A percentile compares a stretch with the other conserved stretches of the same genome.
Conservation (phyloP, 1,140 invertebrate species). For the Diprion similis region DNA sequence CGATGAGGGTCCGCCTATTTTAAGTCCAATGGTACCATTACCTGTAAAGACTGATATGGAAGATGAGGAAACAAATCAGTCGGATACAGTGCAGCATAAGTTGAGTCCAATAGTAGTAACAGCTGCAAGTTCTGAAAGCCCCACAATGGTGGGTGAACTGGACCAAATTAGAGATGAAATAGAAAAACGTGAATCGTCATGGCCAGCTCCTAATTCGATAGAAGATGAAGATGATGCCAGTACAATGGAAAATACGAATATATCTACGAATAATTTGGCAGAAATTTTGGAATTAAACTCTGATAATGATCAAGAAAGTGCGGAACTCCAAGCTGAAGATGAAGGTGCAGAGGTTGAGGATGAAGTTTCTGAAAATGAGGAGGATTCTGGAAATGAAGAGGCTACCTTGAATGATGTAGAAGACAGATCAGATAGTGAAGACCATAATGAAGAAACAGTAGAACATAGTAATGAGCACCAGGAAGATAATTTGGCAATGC, state of each 20-base stretch:
- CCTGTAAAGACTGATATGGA: slow-evolving; percentile 6
- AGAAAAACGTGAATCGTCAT: slow-evolving; percentile 23
- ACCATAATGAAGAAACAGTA: slow-evolving; percentile 25
- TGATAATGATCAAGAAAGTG: slow-evolving; percentile 15
- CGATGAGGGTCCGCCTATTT: slow-evolving; percentile 54
- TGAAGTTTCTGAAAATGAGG: slow-evolving; percentile 28
- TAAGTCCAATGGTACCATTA: slow-evolving; percentile 54
- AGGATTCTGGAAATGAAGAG: slow-evolving; percentile 4
- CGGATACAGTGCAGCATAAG: slow-evolving; percentile 39
- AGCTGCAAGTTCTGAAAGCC: slow-evolving; percentile 23
- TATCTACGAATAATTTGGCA: slow-evolving; percentile 8
- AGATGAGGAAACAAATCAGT: slow-evolving; percentile 30
- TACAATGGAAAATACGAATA: slow-evolving; percentile 21
- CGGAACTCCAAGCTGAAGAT: slow-evolving; percentile 23
- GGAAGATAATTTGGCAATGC: slow-evolving; percentile 6
- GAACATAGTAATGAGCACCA: slow-evolving; percentile 9
- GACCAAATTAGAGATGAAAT: slow-evolving; percentile 26
- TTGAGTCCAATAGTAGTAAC: slow-evolving; percentile 42
- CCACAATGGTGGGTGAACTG: slow-evolving; percentile 18
- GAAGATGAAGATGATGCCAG: slow-evolving; percentile 30
- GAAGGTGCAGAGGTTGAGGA: slow-evolving; percentile 25
- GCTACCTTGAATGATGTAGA: not conserved
- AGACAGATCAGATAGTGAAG: not conserved
- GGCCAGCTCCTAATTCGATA: slow-evolving; percentile 18
- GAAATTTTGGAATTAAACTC: slow-evolving; percentile 16